Percentiles rank a stretch among this genome's conserved stretches.
These are phyloP conservation scores for Diachasma alloeum DNA, from an alignment of 1,140 invertebrate genomes.

Conservation along the genomic window DNA sequence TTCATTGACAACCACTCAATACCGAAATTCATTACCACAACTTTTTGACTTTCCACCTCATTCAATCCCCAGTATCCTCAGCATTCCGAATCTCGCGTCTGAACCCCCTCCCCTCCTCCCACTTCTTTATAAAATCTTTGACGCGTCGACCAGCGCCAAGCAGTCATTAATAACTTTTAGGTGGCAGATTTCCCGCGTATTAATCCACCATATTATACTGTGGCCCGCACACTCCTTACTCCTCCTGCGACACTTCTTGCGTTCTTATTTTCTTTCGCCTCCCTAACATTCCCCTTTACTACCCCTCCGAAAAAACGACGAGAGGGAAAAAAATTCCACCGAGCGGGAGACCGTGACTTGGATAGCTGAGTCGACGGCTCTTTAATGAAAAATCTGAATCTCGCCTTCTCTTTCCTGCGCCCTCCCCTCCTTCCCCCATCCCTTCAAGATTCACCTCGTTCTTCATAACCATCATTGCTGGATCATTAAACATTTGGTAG, in stretches of 20 bases:
- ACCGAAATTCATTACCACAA: not conserved
- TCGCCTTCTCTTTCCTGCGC: conserved; percentile 35
- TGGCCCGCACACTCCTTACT: conserved; percentile 34
- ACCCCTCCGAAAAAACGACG: not conserved
- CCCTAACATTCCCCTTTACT: conserved; percentile 32
- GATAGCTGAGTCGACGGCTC: conserved; percentile 64
- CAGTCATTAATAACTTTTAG: conserved; percentile 66
- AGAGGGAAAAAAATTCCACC: not conserved
- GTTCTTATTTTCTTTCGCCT: conserved; percentile 39
- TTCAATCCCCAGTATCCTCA: not conserved
- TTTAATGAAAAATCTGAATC: conserved; percentile 66
- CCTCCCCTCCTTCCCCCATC: not conserved
- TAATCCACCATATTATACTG: conserved; percentile 64
- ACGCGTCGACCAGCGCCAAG: conserved; percentile 48
- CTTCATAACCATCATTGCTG: conserved; percentile 1
- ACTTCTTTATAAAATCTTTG: conserved; percentile 60
- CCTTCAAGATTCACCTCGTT: not conserved
- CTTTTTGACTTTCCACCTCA: not conserved
- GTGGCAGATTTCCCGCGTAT: conserved; percentile 64
- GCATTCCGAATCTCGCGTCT: not conserved
- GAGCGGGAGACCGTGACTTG: conserved; percentile 33
- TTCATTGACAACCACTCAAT: not conserved
- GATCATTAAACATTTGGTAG: not conserved
- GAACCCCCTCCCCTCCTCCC: conserved; percentile 40
- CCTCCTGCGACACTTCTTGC: conserved; percentile 34